Evolutionary conservation across 1,140 invertebrate species (phyloP), one percentile per base, ranked within the genome.

Genomic region (Brachionus manjavacas): DNA sequence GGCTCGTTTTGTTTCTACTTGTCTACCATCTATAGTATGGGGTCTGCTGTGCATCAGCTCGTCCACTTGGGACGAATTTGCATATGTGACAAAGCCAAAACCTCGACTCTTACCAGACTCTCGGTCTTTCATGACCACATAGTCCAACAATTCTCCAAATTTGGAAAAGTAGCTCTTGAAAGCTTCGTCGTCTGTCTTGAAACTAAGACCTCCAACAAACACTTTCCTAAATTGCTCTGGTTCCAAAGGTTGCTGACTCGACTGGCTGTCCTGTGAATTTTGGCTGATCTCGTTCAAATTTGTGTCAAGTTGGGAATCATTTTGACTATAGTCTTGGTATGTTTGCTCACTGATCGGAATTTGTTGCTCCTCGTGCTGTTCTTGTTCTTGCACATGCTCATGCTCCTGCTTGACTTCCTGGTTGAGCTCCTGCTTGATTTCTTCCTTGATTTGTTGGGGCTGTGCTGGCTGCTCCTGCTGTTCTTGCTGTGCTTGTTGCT

Each of bases 11-110:
- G 96, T 95, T 90, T 99, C 97, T 0, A 99, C 96, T 83, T 95
- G 93, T 86, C 96, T 91, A 3, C 92, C 93, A 89, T 95, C 94
- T 72, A 95, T 93, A 86, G 91, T 92, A 87, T 95, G 94, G 0
- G 94, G 94, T 86, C 96, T 92, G 79, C 94, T 93, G 87, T 92
- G 92, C 91, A 98, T 96, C 1, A 96, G 96, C 89, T 94, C 94
- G 91, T 99, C 96, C 41, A 99, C 95, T 94, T 96, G 96, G 83
- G 94, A 92, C 41, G 94, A 93, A 86, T 93, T 91, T 14, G 94
- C 94, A 89, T 96, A 99, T 7, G 96, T 98, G 52, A 98, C 96
- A 89, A 98, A 98, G n/a, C 96, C 96, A 91, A 98, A 98, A 1
- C 96, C 66, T 20, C 70, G 39, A 70, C 43, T 55, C 14, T 64